Evolutionary conservation across 2,888 invertebrate species (phyloP).

Genomic region (Acrobasis repandana): DNA sequence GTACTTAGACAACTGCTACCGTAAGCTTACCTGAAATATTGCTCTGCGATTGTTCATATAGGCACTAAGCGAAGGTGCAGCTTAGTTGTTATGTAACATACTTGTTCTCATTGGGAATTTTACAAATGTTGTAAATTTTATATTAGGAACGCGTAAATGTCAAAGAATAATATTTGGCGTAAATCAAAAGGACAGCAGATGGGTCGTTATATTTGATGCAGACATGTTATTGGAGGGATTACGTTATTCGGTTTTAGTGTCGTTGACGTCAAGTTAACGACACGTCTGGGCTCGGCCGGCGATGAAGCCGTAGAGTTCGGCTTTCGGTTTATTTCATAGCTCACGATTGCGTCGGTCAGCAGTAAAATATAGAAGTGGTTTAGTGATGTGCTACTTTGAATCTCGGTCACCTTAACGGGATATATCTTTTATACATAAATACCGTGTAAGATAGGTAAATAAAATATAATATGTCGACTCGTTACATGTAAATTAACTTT

Average conservation of each 20-base stretch:
- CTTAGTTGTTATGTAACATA: too few relatives aligned
- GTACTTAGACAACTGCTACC: background rate
- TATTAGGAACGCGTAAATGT: slow-evolving; percentile 11
- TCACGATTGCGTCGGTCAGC: slow-evolving; percentile 16
- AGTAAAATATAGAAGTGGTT: slow-evolving; percentile 29
- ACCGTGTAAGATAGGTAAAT: too few relatives aligned
- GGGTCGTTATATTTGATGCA: slow-evolving; percentile 14
- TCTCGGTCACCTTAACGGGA: background rate
- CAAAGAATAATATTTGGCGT: slow-evolving; percentile 18
- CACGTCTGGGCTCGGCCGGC: slow-evolving; percentile 17
- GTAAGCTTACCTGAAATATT: background rate
- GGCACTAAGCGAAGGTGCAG: too few relatives aligned
- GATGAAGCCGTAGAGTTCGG: slow-evolving; percentile 16
- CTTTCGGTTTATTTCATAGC: slow-evolving; percentile 15
- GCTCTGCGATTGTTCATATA: too few relatives aligned
- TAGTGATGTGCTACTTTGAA: slow-evolving; percentile 24
- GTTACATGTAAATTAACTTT: background rate
- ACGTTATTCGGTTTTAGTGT: slow-evolving; percentile 23
- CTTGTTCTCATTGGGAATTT: background rate
- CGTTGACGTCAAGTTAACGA: slow-evolving; percentile 23
- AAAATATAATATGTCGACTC: background rate
- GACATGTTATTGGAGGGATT: slow-evolving; percentile 24
- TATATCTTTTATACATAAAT: background rate
- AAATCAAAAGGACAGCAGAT: slow-evolving; percentile 21
- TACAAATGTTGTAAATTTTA: background rate